phyloP scores from a whole-genome alignment of 2,797 vertebrate species.

The Platyrinchus mystaceus region DNA sequence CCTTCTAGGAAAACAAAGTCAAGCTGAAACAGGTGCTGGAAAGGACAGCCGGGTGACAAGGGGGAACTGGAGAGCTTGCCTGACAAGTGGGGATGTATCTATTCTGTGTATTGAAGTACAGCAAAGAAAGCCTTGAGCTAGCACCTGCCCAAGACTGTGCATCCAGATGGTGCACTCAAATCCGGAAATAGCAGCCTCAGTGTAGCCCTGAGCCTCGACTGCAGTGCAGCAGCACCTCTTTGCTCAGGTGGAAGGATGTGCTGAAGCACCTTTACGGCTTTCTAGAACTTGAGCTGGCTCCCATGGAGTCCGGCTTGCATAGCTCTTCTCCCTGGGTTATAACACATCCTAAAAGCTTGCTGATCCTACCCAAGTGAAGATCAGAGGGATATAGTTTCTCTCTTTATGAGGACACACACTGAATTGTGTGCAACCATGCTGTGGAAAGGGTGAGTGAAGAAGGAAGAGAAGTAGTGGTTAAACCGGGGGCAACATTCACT shows the following conservation, averaged over 20 bases:
- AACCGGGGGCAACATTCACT: background rate
- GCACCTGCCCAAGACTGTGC: conserved; percentile 29
- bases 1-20: conserved; percentile 37
- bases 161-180: conserved; percentile 36
- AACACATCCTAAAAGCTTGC: background rate
- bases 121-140: conserved; percentile 43
- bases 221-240: background rate
- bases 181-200: background rate
- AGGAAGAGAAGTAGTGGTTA: background rate
- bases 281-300: background rate
- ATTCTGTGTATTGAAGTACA: background rate
- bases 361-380: background rate
- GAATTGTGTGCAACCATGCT: background rate
- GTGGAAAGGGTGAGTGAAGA: background rate
- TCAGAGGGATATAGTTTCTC: background rate
- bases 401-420: background rate
- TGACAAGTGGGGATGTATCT: background rate
- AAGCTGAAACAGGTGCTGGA: conserved; percentile 47
- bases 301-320: background rate
- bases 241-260: background rate
- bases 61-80: background rate
- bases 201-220: background rate
- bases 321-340: background rate
- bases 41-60: background rate
- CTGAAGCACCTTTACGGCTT: background rate